Conservation (phyloP, 2,113 vertebrate species). For the Myodes glareolus region DNA sequence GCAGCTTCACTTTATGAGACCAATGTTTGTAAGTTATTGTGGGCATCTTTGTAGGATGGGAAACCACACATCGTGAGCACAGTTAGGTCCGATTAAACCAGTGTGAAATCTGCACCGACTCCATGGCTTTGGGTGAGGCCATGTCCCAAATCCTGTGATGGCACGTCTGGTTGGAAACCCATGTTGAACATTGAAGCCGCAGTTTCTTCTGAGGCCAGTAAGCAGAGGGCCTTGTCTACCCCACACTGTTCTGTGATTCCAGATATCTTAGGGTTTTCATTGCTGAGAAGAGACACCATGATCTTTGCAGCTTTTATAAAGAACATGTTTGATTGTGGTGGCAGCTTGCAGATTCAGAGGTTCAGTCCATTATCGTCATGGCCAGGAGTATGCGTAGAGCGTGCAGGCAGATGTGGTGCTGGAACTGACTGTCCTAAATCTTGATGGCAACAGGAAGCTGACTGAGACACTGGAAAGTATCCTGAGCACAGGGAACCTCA, state of each 20-base stretch:
- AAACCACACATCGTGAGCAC: neutral
- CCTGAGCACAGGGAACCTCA: neutral
- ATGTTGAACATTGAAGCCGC: neutral
- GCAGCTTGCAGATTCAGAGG: neutral
- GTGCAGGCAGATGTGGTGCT: neutral
- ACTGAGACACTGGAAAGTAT: neutral
- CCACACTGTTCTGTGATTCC: neutral
- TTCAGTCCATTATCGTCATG: neutral
- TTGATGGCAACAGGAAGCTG: neutral
- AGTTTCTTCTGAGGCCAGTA: neutral
- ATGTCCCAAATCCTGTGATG: neutral
- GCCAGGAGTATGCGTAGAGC: neutral
- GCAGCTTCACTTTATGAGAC: neutral
- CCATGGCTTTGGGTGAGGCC: neutral
- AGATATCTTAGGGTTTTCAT: neutral
- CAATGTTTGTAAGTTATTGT: neutral
- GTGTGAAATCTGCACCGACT: neutral
- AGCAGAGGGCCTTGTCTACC: accelerated
- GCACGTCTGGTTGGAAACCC: too few species aligned
- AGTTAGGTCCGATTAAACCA: neutral
- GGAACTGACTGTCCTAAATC: neutral
- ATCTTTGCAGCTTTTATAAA: neutral
- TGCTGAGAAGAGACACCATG: neutral
- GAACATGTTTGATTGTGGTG: neutral
- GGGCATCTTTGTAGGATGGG: neutral